These are phyloP conservation scores for Indicator indicator DNA, from an alignment of 2,113 vertebrate genomes.

Conservation along the genomic window DNA sequence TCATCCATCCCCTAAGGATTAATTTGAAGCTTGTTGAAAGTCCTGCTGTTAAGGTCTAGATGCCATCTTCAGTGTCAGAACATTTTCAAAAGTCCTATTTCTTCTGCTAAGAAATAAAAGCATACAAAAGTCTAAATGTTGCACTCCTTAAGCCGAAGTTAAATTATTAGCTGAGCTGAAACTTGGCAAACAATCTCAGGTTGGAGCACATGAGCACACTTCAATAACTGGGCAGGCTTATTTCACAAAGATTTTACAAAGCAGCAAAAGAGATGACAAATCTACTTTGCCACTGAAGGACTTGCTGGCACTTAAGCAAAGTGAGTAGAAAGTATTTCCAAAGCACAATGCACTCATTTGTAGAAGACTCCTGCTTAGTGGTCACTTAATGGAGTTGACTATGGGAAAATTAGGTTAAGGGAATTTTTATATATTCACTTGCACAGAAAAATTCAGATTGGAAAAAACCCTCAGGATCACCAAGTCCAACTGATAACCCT, in stretches of 20 bases:
- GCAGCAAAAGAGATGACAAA: not conserved
- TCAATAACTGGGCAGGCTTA: not conserved
- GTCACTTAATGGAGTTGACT: not conserved
- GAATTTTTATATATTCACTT: fast-evolving
- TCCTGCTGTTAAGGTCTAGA: not conserved
- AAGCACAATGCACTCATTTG: fast-evolving
- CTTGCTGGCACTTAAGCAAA: not conserved
- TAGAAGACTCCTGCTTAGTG: not conserved
- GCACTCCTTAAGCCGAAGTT: not conserved
- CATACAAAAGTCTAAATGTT: not conserved
- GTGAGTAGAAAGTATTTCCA: not conserved
- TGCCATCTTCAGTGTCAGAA: not conserved
- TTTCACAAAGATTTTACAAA: not conserved
- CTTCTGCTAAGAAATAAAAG: not conserved
- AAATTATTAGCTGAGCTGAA: not conserved
- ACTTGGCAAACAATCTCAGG: not conserved
- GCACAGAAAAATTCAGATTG: too few relatives aligned
- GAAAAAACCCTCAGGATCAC: too few relatives aligned
- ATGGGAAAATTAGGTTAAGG: not conserved
- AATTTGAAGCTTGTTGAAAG: not conserved
- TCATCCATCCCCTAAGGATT: not conserved
- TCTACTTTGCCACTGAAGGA: not conserved
- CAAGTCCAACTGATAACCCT: too few relatives aligned
- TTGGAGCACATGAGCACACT: not conserved
- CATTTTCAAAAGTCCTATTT: not conserved